A percentile compares a stretch with the other conserved stretches of the same genome.
Conservation (phyloP, 2,888 invertebrate species). For the Camponotus fellah region DNA sequence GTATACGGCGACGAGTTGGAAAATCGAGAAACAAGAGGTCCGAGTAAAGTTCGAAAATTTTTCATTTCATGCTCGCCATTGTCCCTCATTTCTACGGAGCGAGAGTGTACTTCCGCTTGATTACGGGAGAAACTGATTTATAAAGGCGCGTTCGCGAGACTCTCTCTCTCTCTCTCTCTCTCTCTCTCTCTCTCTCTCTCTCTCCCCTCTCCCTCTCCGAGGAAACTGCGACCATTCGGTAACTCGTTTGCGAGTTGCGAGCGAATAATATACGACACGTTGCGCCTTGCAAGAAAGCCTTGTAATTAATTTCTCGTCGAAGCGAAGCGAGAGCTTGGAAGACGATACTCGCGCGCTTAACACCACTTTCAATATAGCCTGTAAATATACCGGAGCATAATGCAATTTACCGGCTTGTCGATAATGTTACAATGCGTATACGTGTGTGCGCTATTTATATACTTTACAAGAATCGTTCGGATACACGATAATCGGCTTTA, state of each 20-base stretch:
- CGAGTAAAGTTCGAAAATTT: slow-evolving; percentile 65
- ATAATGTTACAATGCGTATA: slow-evolving; percentile 42
- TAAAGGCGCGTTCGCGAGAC: slow-evolving; percentile 64
- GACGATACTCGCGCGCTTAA: slow-evolving; percentile 53
- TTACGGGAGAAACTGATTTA: slow-evolving; percentile 70
- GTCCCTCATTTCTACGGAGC: slow-evolving; percentile 20
- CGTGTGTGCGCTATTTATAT: slow-evolving; percentile 29
- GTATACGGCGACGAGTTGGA: slow-evolving; percentile 57
- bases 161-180: background rate
- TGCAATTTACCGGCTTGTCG: slow-evolving; percentile 53
- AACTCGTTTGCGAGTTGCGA: slow-evolving; percentile 63
- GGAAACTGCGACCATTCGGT: slow-evolving; percentile 55
- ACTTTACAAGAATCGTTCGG: slow-evolving; percentile 42
- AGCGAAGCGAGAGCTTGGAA: slow-evolving; percentile 36
- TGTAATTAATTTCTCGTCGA: slow-evolving; percentile 56
- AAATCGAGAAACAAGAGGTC: slow-evolving; percentile 46
- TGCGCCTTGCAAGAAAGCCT: slow-evolving; percentile 39
- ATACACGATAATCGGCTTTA: slow-evolving; percentile 44
- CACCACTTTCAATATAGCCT: slow-evolving; percentile 49
- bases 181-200: too few species aligned
- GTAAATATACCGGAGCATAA: slow-evolving; percentile 54
- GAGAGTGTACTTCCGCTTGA: slow-evolving; percentile 55
- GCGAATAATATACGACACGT: slow-evolving; percentile 43
- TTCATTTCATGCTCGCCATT: slow-evolving; percentile 61
- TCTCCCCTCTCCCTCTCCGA: background rate